Conservation (phyloP, 2,797 vertebrate species). For the Loriculus beryllinus region DNA sequence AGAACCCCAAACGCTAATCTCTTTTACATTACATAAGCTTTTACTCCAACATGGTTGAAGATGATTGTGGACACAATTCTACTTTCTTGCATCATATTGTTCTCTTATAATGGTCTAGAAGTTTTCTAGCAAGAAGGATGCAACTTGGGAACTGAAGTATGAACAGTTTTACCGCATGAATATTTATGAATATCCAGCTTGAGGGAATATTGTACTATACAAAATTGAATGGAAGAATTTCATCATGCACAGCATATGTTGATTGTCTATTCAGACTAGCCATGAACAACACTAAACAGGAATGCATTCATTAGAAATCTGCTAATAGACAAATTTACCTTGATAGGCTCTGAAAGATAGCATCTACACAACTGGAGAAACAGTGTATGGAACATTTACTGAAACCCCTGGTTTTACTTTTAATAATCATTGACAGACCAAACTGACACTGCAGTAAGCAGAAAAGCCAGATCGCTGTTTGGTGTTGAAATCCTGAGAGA, state of each 20-base stretch:
- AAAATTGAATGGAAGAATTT: neutral
- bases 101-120: neutral
- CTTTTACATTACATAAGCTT: neutral
- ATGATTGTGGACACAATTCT: neutral
- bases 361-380: neutral
- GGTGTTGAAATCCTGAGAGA: neutral
- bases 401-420: neutral
- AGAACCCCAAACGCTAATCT: neutral
- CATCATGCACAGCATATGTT: constrained; percentile 15
- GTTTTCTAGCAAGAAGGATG: neutral
- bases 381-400: neutral
- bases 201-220: neutral
- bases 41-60: neutral
- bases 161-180: neutral
- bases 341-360: neutral
- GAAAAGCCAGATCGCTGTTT: neutral
- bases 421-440: neutral
- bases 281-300: neutral
- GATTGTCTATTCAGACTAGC: neutral
- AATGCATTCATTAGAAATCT: neutral
- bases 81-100: neutral
- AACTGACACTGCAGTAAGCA: neutral
- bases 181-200: neutral
- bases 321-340: neutral
- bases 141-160: neutral